Base-by-base conservation (phyloP, 2,113 vertebrate genomes). In the Clarias macrocephalus region DNA sequence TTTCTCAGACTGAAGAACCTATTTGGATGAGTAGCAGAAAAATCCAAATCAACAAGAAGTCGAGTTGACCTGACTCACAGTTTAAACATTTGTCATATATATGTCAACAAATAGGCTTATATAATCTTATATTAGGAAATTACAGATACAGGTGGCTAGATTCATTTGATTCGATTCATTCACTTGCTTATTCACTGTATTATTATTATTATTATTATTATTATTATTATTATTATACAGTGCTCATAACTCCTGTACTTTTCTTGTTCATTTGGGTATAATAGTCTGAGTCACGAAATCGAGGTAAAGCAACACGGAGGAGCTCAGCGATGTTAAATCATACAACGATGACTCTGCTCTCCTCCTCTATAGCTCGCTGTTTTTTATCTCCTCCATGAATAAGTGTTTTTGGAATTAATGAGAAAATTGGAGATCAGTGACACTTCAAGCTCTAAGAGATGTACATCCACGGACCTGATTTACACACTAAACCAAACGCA, bases 351-450 rank as follows among this genome's bases (percentile, higher is more conserved):
- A 62, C 84, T 56, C 4, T 15, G 2, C 21, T 65, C 68, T 57
- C 42, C 42, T 33, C 60, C 16, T 85, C 21, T 42, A 66, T 77
- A 48, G 48, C 48, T 70, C 84, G 37, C 7, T 60, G 54, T 25
- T 42, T 33, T 81, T 57, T 30, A 89, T 73, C 8, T 72, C 11
- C n/a, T 28, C 12, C 60, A 42, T 65, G 37, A 37, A 89, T 87
- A 48, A 85, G 76, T 84, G 81, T 81, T 85, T 75, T 84, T 65
- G 37, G 56, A 82, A 85, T 85, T 66, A 87, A 63, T 70, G 60
- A 75, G 63, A 70, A 86, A 83, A 83, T 63, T 86, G 60, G 60
- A 85, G 83, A 66, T 66, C 52, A 13, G 25, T 33, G 33, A 48
- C 54, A 18, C 23, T n/a, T 23, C 48, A n/a, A 0, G 11, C 16